phyloP scores from a whole-genome alignment of 2,113 vertebrate species.

The Psittacula cyanocephala region DNA sequence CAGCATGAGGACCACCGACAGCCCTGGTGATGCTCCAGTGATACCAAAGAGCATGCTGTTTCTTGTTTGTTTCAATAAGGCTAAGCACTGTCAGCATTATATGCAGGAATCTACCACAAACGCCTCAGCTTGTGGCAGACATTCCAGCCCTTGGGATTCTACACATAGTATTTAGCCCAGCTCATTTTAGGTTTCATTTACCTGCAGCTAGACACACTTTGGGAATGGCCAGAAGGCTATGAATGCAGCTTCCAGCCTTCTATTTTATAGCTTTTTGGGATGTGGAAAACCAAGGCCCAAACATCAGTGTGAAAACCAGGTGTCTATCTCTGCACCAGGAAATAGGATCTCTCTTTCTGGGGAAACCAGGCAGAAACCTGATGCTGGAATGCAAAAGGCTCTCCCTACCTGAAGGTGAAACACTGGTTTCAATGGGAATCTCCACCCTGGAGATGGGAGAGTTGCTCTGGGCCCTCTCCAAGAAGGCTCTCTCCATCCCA shows the following conservation, averaged over 20 bases:
- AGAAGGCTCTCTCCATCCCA: constrained; percentile 68
- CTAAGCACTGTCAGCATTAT: not conserved
- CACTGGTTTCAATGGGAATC: constrained; percentile 68
- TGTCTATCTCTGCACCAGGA: not conserved
- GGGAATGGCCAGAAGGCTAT: not conserved
- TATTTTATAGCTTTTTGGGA: not conserved
- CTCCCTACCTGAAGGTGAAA: constrained; percentile 84
- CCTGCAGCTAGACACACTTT: not conserved
- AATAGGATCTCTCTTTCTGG: not conserved
- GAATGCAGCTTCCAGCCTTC: not conserved
- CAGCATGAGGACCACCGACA: not conserved
- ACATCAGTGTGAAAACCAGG: not conserved
- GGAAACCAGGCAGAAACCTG: not conserved
- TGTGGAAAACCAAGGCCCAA: not conserved
- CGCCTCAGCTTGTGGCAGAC: not conserved
- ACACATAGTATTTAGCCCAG: not conserved
- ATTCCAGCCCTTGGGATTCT: not conserved
- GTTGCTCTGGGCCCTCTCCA: constrained; percentile 62
- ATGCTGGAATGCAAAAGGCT: not conserved
- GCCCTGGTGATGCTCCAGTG: not conserved
- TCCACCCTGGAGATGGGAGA: constrained; percentile 71
- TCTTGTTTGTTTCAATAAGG: not conserved
- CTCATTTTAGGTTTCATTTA: not conserved
- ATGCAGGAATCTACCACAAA: not conserved
- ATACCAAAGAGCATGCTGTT: not conserved